Conservation (phyloP, 2,888 invertebrate genomes). For the Drosophila siamana region DNA sequence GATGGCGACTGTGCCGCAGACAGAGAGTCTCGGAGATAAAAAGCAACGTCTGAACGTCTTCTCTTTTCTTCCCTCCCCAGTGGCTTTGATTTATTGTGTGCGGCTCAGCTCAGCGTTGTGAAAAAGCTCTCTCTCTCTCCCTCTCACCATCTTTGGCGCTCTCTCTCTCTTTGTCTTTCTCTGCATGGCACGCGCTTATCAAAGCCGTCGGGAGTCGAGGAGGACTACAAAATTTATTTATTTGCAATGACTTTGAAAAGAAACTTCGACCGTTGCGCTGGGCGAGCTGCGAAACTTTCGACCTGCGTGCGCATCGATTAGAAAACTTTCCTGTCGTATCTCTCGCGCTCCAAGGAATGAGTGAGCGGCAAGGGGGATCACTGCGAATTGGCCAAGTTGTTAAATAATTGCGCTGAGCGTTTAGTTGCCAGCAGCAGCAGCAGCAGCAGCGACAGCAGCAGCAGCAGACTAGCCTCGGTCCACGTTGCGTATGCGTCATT, state of each 20-base stretch:
- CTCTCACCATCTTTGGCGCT: conserved; percentile 2
- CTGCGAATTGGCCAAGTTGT: conserved; percentile 72
- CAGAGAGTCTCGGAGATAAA: conserved; percentile 45
- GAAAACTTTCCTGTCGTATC: conserved; percentile 75
- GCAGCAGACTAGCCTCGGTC: background rate
- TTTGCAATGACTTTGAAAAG: conserved; percentile 80
- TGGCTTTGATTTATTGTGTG: conserved; percentile 74
- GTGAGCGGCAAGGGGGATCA: background rate
- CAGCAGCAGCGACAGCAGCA: background rate
- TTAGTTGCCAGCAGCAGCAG: conserved; percentile 36
- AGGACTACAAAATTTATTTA: conserved; percentile 70
- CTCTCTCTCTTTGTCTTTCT: background rate
- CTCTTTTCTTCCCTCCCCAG: background rate
- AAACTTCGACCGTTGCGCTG: conserved; percentile 66
- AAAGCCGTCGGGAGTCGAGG: conserved; percentile 37
- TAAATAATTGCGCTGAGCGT: conserved; percentile 75
- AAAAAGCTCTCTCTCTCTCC: conserved; percentile 49
- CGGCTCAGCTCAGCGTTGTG: conserved; percentile 62
- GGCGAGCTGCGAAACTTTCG: conserved; percentile 61
- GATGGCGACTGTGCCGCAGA: conserved; percentile 47
- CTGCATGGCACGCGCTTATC: conserved; percentile 66
- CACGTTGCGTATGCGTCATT: conserved; percentile 66
- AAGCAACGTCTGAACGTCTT: conserved; percentile 32
- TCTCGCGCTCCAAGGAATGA: conserved; percentile 27
- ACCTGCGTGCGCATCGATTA: conserved; percentile 78